Base-by-base conservation (phyloP, 1,140 invertebrate genomes). In the Penaeus japonicus region DNA sequence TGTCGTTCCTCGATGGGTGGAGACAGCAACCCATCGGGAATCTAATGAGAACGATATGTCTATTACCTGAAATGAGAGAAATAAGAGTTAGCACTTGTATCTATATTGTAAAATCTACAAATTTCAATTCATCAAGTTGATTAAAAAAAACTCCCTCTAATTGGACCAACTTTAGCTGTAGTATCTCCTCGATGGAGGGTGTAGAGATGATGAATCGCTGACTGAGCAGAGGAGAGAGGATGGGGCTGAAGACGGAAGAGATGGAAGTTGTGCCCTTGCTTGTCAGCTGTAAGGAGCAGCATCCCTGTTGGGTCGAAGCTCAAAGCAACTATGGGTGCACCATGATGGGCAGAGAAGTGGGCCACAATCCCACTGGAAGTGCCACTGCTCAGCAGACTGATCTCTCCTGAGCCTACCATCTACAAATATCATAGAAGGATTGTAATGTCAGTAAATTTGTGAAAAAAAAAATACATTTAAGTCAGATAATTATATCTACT, bases 181-280 rank as follows among this genome's bases (percentile, higher is more conserved):
- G 96, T 97, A 90, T 95, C 95, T 32, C 95, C 95, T 86, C 98
- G 94, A 92, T 99, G 97, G 59, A 99, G 93, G 53, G 98, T 96
- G 92, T 99, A 99, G 22, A 99, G 93, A 93, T 99, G 99, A 93
- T 99, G 98, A 32, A 99, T 97, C 4, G 97, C 96, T 12, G 97
- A 96, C 70, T 98, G 93, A 24, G 95, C 95, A 32, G 97, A 95
- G 1, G 97, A 96, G 54, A 96, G 95, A 0, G 98, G 97, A 94
- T 99, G 98, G 0, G 98, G 96, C 91, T 98, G 96, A 90, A 99
- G 95, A 89, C 97, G 94, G 93, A 99, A 99, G 75, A 99, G 94
- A 93, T 99, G 96, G 93, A 99, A 99, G 92, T 98, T 97, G 92
- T 99, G 97, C 0, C 98, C 98, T n/a, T 96, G 94, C 89, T 96